phyloP scores from a whole-genome alignment of 2,113 vertebrate species.

The Polyodon spathula region DNA sequence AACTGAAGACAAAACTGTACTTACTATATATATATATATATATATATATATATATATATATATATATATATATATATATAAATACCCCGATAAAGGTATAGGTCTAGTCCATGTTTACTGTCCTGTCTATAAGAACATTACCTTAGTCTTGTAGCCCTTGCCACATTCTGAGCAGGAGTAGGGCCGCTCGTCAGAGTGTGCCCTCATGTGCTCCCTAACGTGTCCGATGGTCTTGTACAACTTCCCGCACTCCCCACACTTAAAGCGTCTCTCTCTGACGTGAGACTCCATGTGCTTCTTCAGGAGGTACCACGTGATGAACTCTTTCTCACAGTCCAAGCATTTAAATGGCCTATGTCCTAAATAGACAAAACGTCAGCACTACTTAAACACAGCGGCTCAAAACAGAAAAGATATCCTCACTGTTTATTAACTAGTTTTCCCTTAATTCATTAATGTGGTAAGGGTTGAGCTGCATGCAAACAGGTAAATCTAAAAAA shows the following conservation, averaged over 20 bases:
- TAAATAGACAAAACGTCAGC: conserved; percentile 20
- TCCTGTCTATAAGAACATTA: conserved; percentile 27
- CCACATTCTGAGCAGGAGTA: conserved; percentile 78
- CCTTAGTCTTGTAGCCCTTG: conserved; percentile 96
- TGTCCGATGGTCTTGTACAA: conserved; percentile 93
- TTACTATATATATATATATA: too few relatives aligned
- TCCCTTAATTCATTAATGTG: too few relatives aligned
- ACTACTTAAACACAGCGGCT: too few relatives aligned
- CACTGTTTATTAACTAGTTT: too few relatives aligned
- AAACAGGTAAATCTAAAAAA: too few relatives aligned
- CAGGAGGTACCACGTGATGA: conserved; percentile 85
- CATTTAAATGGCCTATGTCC: conserved; percentile 83
- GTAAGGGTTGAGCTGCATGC: too few relatives aligned
- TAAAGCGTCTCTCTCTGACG: conserved; percentile 79
- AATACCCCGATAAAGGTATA: too few relatives aligned
- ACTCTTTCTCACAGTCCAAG: conserved; percentile 80
- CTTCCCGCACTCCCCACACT: conserved; percentile 93
- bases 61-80: too few relatives aligned
- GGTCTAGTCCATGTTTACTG: too few relatives aligned
- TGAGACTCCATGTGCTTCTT: conserved; percentile 93
- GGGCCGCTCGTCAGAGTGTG: conserved; percentile 86
- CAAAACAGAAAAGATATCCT: too few relatives aligned
- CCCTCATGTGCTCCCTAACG: conserved; percentile 85
- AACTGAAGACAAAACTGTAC: too few relatives aligned
- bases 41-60: too few relatives aligned